Base-by-base conservation (phyloP, 2,113 vertebrate species). In the Cottus gobio region DNA sequence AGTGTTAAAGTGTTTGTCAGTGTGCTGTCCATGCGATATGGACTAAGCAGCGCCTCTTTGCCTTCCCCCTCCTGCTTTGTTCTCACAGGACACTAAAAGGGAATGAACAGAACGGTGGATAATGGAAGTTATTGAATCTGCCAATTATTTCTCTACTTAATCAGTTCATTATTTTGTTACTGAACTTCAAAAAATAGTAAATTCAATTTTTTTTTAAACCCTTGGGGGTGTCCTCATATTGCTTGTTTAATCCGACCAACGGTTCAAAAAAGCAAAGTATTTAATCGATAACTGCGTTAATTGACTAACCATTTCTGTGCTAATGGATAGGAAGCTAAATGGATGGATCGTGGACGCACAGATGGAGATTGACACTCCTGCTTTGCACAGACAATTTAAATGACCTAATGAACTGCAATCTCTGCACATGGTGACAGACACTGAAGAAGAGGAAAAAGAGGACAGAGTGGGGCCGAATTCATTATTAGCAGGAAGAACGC, bases 391-490 rank as follows among this genome's bases (percentile, higher is more conserved):
- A 37, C 34, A 31, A 68, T 76, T 62, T 75, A 57, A 50, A 76
- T 64, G 63, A 69, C 44, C 67, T 39, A 64, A 71, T 76, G 71
- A 68, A 39, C 48, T 71, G 69, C 36, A 31, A 70, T 58, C 50
- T 15, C 26, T 60, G 56, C 28, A 56, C 81, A 48, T 24, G 76
- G 48, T 80, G 61, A 80, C 50, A 46, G 30, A 83, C n/a, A 10
- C 20, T 54, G 34, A 26, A 36, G 24, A 36, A 37, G 4, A 61
- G 44, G 22, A n/a, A 37, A 24, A 36, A 39, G 7, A 65, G 44
- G 26, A 24, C 5, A 39, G 44, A 69, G 70, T 0, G 12, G 9
- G 13, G 3, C 30, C 34, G 15, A 69, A 73, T 37, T 42, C 48
- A 62, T 74, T 56, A 68, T 37, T 16, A 34, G 16, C 20, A 13